phyloP scores from a whole-genome alignment of 2,113 vertebrate genomes.

The Notechis scutatus region DNA sequence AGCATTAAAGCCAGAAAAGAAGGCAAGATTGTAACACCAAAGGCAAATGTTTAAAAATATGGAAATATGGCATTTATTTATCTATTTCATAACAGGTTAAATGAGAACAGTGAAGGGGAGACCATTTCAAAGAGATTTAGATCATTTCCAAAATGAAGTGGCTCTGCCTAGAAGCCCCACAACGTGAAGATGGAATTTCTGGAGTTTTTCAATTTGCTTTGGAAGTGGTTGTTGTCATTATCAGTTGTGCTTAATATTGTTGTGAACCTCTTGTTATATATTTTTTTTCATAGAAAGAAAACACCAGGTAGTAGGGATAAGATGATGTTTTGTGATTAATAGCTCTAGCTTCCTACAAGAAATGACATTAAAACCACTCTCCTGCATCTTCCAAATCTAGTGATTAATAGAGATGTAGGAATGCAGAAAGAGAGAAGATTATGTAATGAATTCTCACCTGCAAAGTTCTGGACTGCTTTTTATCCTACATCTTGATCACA shows the following conservation, averaged over 20 bases:
- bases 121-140: neutral
- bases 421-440: neutral
- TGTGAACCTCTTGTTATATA: neutral
- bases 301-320: neutral
- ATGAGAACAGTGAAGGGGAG: neutral
- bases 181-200: neutral
- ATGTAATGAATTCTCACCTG: neutral
- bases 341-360: neutral
- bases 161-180: neutral
- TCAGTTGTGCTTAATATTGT: neutral
- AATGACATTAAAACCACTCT: neutral
- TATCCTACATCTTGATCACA: too few species aligned
- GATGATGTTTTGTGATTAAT: neutral
- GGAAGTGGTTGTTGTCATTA: neutral
- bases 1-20: neutral
- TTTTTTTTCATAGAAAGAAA: neutral
- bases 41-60: neutral
- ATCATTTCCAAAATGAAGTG: neutral
- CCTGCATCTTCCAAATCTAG: neutral
- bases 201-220: neutral
- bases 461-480: too few species aligned
- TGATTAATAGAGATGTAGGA: neutral
- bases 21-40: neutral
- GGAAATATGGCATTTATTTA: neutral
- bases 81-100: neutral